Evolutionary conservation across 2,888 invertebrate genomes (phyloP), one percentile per base, ranked within the genome.

Genomic region (Parnassius smintheus): DNA sequence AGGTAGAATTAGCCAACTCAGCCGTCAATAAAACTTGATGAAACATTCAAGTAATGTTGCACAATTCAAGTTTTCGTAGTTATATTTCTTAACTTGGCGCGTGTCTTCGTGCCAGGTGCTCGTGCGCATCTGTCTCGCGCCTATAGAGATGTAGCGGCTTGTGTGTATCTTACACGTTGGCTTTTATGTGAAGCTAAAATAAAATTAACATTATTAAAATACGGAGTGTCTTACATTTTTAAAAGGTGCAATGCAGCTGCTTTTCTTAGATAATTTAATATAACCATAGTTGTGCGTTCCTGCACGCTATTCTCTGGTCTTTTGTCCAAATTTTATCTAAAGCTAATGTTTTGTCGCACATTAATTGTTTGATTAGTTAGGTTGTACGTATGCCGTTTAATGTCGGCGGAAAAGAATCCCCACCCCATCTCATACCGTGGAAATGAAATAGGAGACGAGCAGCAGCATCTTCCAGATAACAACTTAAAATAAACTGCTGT

Each of bases 51-150:
- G n/a, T 7, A 18, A 50, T 41, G 41, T 51, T 51, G 46, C 51
- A 25, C 51, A 52, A 59, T 41, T 44, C 7, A 25, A 61, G 25
- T 22, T 25, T 4, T 56, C 46, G 46, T 13, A 35, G 46, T 46
- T 11, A 48, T 52, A 52, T 56, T 51, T 46, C 41, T 41, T 61
- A 22, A n/a, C n/a, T 53, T 52, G 18, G 18, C 35, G n/a, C 45
- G 25, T 35, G 25, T n/a, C 61, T 56, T 7, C 22, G n/a, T 4
- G 56, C 41, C 61, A 61, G 61, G 56, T 61, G 56, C 52, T 45
- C 41, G 51, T 9, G 52, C 56, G 56, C 61, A 61, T 56, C 61
- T 61, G 61, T 56, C 52, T n/a, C 53, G 18, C 46, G 46, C 48
- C 52, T 18, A 52, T 35, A 11, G 51, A 46, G 60, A 55, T 49